Base-by-base conservation (phyloP, 1,140 invertebrate species). In the Ptiloglossa arizonensis region DNA sequence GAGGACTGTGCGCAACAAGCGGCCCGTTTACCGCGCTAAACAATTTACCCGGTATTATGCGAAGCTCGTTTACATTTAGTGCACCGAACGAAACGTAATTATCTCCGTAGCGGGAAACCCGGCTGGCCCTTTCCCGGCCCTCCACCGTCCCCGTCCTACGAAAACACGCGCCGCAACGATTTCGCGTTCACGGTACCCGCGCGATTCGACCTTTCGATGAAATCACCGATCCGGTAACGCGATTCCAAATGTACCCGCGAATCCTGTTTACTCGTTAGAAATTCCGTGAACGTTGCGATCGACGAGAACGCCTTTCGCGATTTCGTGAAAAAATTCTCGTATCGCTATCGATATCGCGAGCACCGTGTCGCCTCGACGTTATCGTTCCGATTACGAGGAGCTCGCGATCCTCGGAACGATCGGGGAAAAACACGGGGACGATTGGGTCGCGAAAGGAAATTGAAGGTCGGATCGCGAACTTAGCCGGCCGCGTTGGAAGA, bases 51-150 rank as follows among this genome's bases (percentile, higher is more conserved):
- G 54, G 19, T 41, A 27, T 57, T 46, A 46, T 29, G 38, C 17
- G 19, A 15, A 5, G 38, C 54, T 46, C 35, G 68, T 59, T 66
- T 32, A 27, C 70, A 15, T 52, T 27, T 24, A 27, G 8, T 13
- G 22, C 46, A 13, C 1, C 35, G 32, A 52, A 29, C 44, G 24
- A 29, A 50, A 22, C 15, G 19, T 64, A 73, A 72, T 72, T 62
- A 50, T 24, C 27, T 11, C 0, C 15, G 27, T 13, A 17, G 13
- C 27, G 54, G 38, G 1, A 11, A 5, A 2, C 9, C 38, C 38
- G n/a, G n/a, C n/a, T n/a, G n/a, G n/a, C n/a, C n/a, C n/a, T n/a
- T n/a, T n/a, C n/a, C n/a, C n/a, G 50, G 13, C 11, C 50, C 50
- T 24, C 50, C 50, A 19, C 22, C 1, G 27, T 6, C 13, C 17